phyloP scores from a whole-genome alignment of 2,113 vertebrate genomes.

The Passer domesticus region DNA sequence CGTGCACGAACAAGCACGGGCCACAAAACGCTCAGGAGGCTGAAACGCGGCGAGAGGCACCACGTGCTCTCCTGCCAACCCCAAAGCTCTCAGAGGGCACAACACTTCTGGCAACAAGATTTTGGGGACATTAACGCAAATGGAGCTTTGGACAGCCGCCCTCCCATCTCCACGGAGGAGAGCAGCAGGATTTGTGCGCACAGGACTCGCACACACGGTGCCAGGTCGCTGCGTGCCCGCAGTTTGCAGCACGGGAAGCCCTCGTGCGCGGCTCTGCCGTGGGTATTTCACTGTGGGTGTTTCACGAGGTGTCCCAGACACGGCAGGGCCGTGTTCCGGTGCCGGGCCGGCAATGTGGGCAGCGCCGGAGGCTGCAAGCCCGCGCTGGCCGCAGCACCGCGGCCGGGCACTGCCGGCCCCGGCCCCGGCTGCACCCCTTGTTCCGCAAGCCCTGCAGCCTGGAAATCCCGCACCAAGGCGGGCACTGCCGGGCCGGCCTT shows the following conservation, averaged over 20 bases:
- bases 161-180: not conserved
- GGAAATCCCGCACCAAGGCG: rapidly evolving
- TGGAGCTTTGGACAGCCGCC: rapidly evolving
- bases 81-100: rapidly evolving
- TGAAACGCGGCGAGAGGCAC: rapidly evolving
- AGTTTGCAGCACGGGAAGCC: rapidly evolving
- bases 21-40: not conserved
- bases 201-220: not conserved
- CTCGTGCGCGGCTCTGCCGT: not conserved
- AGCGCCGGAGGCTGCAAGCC: not conserved
- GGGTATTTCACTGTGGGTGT: rapidly evolving
- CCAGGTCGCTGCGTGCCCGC: rapidly evolving
- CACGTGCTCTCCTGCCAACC: not conserved
- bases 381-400: rapidly evolving
- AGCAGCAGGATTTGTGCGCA: rapidly evolving
- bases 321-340: rapidly evolving
- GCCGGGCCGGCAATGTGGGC: not conserved
- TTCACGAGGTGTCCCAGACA: not conserved
- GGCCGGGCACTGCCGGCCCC: not conserved
- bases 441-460: not conserved
- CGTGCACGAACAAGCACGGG: not conserved
- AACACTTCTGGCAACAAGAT: not conserved
- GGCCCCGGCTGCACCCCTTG: not conserved
- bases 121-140: not conserved
- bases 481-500: not conserved